These are phyloP conservation scores for Spilarctia lutea DNA, from an alignment of 2,888 invertebrate genomes.

Conservation along the genomic window DNA sequence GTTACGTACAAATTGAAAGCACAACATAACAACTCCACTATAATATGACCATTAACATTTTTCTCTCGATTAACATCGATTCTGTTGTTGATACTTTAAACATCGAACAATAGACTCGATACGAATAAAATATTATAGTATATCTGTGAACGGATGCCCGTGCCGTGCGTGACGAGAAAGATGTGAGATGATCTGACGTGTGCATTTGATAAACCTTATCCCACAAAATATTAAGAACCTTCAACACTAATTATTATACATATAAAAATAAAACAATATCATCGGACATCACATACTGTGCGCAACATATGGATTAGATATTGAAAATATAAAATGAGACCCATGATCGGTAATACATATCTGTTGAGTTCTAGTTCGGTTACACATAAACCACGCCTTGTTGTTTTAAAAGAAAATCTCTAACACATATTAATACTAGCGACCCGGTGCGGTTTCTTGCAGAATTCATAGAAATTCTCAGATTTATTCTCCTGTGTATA, in stretches of 20 bases:
- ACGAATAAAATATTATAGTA: neutral
- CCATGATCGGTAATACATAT: slow-evolving; percentile 2
- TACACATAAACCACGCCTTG: slow-evolving; percentile 22
- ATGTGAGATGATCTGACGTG: slow-evolving; percentile 5
- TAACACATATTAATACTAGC: no score
- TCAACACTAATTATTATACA: neutral
- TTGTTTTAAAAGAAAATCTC: neutral
- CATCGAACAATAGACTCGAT: slow-evolving; percentile 8
- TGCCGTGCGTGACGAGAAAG: slow-evolving; percentile 32
- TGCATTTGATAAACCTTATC: slow-evolving; percentile 8
- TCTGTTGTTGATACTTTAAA: neutral
- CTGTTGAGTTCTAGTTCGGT: slow-evolving; percentile 34
- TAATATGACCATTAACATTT: slow-evolving; percentile 2
- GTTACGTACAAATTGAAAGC: neutral
- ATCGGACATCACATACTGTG: slow-evolving; percentile 8
- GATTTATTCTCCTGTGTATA: no score
- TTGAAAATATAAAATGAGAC: slow-evolving; percentile 5
- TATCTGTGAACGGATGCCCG: slow-evolving; percentile 19
- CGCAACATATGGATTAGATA: slow-evolving; percentile 4
- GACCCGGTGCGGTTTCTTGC: no score
- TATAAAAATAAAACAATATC: neutral
- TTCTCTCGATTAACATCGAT: neutral
- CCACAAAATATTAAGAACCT: slow-evolving; percentile 5
- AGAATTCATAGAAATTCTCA: neutral
- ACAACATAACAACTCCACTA: neutral